These are phyloP conservation scores for Spodoptera litura DNA, from an alignment of 1,140 invertebrate genomes.

Conservation along the genomic window DNA sequence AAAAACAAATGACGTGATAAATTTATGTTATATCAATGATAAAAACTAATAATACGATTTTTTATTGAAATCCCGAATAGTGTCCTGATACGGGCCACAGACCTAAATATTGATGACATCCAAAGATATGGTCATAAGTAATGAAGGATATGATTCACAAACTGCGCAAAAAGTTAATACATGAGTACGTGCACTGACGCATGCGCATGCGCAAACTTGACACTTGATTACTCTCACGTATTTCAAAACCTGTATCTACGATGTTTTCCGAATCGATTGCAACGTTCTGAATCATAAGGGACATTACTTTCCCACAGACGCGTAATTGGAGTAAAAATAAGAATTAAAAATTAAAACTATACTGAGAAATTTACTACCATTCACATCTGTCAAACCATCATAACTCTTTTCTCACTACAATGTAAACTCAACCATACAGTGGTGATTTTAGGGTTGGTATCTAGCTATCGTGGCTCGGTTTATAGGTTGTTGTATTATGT, in stretches of 20 bases:
- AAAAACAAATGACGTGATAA: too few relatives aligned
- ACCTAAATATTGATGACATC: not conserved
- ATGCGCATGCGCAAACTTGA: constrained; percentile 7
- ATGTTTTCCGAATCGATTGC: constrained; percentile 13
- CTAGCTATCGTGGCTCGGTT: not conserved
- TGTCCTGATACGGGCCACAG: too few relatives aligned
- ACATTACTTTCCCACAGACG: constrained; percentile 42
- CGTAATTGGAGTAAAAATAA: constrained; percentile 51
- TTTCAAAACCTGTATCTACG: constrained; percentile 13
- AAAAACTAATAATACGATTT: too few relatives aligned
- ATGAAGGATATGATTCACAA: not conserved
- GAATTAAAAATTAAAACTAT: constrained; percentile 40
- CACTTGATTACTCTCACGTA: constrained; percentile 19
- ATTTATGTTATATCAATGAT: too few relatives aligned
- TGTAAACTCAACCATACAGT: not conserved
- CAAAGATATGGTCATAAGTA: not conserved
- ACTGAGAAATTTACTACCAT: constrained; percentile 53
- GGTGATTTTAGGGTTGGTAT: not conserved
- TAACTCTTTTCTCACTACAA: not conserved
- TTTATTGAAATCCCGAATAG: too few relatives aligned
- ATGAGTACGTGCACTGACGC: constrained; percentile 24
- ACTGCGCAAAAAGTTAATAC: not conserved
- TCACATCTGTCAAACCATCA: not conserved
- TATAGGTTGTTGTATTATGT: not conserved
- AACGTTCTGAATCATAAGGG: constrained; percentile 40